Evolutionary conservation across 92 coral and sea anemone genomes (phyloP), one percentile per base, ranked within the genome.

Genomic region (Montipora capitata): DNA sequence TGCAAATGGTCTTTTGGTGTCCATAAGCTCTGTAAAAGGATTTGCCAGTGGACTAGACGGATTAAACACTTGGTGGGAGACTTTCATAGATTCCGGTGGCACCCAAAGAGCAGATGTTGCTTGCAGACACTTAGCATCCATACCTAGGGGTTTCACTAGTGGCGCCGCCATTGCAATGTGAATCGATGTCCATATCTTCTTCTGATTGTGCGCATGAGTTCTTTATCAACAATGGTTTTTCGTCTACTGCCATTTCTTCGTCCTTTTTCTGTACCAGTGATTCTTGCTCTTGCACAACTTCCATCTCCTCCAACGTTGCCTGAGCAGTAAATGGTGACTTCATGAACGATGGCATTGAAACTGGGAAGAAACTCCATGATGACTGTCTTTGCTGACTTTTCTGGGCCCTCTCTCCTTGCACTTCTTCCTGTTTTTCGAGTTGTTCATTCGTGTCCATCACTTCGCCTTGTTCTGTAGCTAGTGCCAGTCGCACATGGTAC

Each of bases 221-320:
- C 15, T 15, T 48, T 12, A 73, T 56, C 40, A n/a, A 27, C 51
- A 17, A 38, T 16, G 17, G 17, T 41, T 43, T 27, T 16, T 73
- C 61, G 18, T n/a, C 77, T 40, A 72, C 7, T 11, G 10, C 77
- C 77, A 72, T 72, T 72, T 72, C 77, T 44, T 70, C 77, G 0
- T n/a, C 38, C 1, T 2, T 27, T 42, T 2, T 0, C 62, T 56
- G 14, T 56, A 13, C 12, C 13, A 9, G n/a, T 56, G 62, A 56
- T 56, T 13, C 27, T 61, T 61, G 66, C 35, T 15, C 7, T 61
- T 61, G 66, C 27, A 43, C 61, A 10, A 73, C 41, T 9, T 73
- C 77, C 77, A 73, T 73, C 15, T 67, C 72, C 4, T 67, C 72
- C 15, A 20, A 9, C 1, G 40, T 12, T 67, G 16, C 43, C 44